phyloP scores from a whole-genome alignment of 2,797 vertebrate species.

The Spea hammondii region DNA sequence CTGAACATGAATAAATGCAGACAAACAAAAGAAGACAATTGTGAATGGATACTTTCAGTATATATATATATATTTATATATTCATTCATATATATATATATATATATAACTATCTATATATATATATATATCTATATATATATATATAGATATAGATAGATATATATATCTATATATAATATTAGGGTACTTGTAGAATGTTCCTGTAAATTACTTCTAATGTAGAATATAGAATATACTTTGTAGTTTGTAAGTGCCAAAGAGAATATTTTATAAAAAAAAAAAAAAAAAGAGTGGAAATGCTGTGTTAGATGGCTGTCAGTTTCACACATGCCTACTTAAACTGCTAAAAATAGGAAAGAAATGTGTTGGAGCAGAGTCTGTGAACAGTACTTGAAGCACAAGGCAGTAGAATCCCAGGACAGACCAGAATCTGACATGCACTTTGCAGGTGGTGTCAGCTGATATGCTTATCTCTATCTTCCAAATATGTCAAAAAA shows the following conservation, averaged over 20 bases:
- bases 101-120: no score
- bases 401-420: conserved; percentile 46
- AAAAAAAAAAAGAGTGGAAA: conserved; percentile 28
- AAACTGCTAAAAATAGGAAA: conserved; percentile 45
- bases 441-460: conserved; percentile 48
- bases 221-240: background rate
- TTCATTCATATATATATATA: no score
- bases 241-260: background rate
- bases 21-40: no score
- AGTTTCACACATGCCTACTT: conserved; percentile 40
- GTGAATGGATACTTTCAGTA: no score
- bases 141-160: no score
- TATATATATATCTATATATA: no score
- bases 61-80: no score
- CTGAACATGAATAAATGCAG: no score
- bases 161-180: no score
- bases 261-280: conserved; percentile 19
- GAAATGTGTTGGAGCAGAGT: conserved; percentile 39
- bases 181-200: no score
- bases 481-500: conserved; percentile 49
- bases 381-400: conserved; percentile 33
- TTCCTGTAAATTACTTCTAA: no score
- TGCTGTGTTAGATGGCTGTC: conserved; percentile 42
- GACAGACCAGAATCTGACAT: conserved; percentile 48
- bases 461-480: conserved; percentile 47